phyloP scores from a whole-genome alignment of 2,888 invertebrate genomes.

The Hemistola chrysoprasaria region DNA sequence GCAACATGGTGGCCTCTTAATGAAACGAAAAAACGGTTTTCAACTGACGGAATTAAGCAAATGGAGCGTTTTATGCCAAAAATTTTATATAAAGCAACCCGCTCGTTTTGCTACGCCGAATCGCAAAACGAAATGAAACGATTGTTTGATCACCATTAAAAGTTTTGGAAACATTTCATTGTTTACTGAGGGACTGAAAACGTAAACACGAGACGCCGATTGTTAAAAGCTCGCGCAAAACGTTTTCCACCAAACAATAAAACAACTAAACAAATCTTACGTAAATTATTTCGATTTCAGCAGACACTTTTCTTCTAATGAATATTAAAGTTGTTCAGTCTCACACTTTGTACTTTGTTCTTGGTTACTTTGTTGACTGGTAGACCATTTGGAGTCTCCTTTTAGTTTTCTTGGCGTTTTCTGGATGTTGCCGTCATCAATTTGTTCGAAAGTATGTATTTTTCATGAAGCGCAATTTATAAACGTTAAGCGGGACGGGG shows the following conservation, averaged over 20 bases:
- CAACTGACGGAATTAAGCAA: constrained; percentile 50
- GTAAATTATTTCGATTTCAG: constrained; percentile 20
- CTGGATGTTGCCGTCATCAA: constrained; percentile 27
- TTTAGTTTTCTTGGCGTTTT: constrained; percentile 22
- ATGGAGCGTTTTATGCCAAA: constrained; percentile 42
- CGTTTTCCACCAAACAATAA: constrained; percentile 17
- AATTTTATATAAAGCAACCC: constrained; percentile 37
- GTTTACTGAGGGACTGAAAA: constrained; percentile 47
- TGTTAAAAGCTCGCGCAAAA: constrained; percentile 34
- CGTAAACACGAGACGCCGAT: constrained; percentile 51
- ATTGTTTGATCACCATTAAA: constrained; percentile 76
- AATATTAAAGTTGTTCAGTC: constrained; percentile 24
- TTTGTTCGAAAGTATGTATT: constrained; percentile 28
- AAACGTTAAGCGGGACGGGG: constrained; percentile 10
- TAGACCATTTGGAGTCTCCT: constrained; percentile 12
- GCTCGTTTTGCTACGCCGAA: constrained; percentile 33
- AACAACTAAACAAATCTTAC: constrained; percentile 24
- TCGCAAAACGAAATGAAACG: constrained; percentile 54
- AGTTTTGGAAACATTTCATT: constrained; percentile 66
- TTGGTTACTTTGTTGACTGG: constrained; percentile 22
- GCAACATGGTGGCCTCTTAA: constrained; percentile 26
- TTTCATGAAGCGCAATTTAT: constrained; percentile 14
- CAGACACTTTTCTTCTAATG: constrained; percentile 19
- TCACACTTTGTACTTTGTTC: constrained; percentile 8
- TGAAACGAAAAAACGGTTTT: constrained; percentile 37